Evolutionary conservation across 2,888 invertebrate species (phyloP).

Genomic region (Ceriagrion tenellum): DNA sequence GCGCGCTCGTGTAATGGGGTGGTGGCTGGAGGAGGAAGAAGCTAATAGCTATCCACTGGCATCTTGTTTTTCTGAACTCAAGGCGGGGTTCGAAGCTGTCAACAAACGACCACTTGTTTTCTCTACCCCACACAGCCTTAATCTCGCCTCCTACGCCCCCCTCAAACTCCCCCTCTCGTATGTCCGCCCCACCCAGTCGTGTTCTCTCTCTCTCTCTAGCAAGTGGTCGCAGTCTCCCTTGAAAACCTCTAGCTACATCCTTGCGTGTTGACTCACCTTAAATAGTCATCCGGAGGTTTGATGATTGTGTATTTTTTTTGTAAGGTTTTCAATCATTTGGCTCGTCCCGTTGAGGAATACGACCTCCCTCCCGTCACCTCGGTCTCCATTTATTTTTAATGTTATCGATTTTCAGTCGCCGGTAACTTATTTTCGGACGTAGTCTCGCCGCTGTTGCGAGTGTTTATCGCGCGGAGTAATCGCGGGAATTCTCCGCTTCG

Average conservation of each 20-base stretch:
- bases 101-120: conserved; percentile 64
- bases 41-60: conserved; percentile 27
- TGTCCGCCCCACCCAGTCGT: background rate
- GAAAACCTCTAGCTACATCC: background rate
- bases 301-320: background rate
- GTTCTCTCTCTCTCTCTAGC: background rate
- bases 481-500: background rate
- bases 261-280: background rate
- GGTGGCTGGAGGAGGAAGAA: conserved; percentile 53
- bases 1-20: conserved; percentile 39
- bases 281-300: background rate
- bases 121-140: conserved; percentile 24
- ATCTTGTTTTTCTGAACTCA: conserved; percentile 44
- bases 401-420: background rate
- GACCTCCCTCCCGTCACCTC: background rate
- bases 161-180: background rate
- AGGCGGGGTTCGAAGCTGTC: conserved; percentile 57
- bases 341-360: background rate
- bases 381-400: background rate
- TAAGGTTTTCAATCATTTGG: background rate
- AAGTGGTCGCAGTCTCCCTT: background rate
- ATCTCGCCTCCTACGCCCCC: background rate
- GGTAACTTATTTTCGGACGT: background rate
- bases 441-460: background rate
- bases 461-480: background rate